Evolutionary conservation across 2,113 vertebrate genomes (phyloP).

Genomic region (Meles meles): DNA sequence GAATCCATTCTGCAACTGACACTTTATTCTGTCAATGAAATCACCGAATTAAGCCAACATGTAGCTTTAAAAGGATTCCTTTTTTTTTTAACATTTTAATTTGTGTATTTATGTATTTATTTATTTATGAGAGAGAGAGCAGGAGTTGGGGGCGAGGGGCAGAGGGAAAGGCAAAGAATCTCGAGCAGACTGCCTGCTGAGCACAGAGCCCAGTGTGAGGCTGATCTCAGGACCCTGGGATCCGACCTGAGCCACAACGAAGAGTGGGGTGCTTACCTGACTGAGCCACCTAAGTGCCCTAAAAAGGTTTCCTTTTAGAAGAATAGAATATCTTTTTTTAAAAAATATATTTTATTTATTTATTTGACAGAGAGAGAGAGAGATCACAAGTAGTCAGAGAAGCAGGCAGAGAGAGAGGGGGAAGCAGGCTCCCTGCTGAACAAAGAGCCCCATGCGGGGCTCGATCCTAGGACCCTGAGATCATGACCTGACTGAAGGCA

Average conservation of each 20-base stretch:
- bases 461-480: too few relatives aligned
- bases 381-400: too few relatives aligned
- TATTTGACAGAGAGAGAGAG: too few relatives aligned
- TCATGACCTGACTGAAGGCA: too few relatives aligned
- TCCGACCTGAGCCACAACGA: not conserved
- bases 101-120: not conserved
- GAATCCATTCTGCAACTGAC: slow-evolving; percentile 44
- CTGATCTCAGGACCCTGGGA: not conserved
- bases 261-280: not conserved
- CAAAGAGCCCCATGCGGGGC: too few relatives aligned
- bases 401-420: too few relatives aligned
- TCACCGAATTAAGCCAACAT: slow-evolving; percentile 63
- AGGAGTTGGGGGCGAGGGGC: not conserved
- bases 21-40: slow-evolving; percentile 61
- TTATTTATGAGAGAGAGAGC: not conserved
- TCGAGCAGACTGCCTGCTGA: not conserved
- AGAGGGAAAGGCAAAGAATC: not conserved
- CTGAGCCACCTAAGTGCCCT: too few relatives aligned
- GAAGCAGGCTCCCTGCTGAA: too few relatives aligned
- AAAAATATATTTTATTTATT: too few relatives aligned
- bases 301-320: not conserved
- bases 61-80: slow-evolving; percentile 47
- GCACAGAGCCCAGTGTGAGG: not conserved
- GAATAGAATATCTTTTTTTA: slow-evolving; percentile 39
- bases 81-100: not conserved